These are phyloP conservation scores for Sebastes trivittatus DNA, from an alignment of 2,797 vertebrate species.

Conservation along the genomic window DNA sequence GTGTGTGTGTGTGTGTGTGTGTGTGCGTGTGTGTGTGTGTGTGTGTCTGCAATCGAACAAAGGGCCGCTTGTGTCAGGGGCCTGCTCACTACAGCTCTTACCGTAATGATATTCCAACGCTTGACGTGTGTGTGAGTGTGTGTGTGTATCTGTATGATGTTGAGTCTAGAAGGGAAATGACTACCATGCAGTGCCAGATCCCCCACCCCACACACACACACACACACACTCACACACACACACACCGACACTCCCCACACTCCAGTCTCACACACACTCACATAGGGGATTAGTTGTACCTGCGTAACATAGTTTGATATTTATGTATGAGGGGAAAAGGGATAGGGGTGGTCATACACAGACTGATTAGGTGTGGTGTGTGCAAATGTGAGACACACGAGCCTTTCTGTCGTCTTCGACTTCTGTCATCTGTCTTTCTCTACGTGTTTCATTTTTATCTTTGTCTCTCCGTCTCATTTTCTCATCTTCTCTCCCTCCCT, in stretches of 20 bases:
- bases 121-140: constrained; percentile 46
- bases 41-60: constrained; percentile 74
- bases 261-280: constrained; percentile 32
- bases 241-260: constrained; percentile 19
- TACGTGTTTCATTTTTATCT: constrained; percentile 27
- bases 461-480: constrained; percentile 12
- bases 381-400: constrained; percentile 2
- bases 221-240: background rate
- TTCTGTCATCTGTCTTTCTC: constrained; percentile 21
- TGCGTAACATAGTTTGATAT: constrained; percentile 72
- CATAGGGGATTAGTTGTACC: constrained; percentile 69
- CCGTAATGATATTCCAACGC: constrained; percentile 83
- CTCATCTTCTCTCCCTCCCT: background rate
- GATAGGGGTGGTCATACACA: constrained; percentile 54
- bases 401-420: constrained; percentile 23
- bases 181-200: constrained; percentile 73
- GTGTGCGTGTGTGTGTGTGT: background rate
- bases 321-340: constrained; percentile 70
- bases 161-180: constrained; percentile 83
- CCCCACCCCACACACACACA: background rate
- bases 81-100: constrained; percentile 78
- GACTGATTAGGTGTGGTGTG: constrained; percentile 61
- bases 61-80: constrained; percentile 79
- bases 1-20: background rate
- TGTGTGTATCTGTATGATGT: constrained; percentile 73